Evolutionary conservation across 2,797 vertebrate species (phyloP), one percentile per base, ranked within the genome.

Genomic region (Myotis vivesi): DNA sequence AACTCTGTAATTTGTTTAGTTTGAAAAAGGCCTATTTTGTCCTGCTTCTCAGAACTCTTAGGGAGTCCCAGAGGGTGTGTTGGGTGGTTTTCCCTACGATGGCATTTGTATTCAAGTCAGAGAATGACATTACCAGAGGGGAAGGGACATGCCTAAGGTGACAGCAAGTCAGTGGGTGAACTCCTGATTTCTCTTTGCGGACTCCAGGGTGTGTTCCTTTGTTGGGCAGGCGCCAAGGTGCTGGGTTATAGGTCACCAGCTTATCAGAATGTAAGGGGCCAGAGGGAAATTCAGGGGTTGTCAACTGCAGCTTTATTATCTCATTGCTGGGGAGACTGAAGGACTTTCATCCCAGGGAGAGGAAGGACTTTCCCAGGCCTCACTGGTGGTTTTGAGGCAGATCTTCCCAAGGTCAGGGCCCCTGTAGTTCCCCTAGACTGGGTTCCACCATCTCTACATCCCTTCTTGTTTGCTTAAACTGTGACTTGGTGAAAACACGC

Each of bases 41-140:
- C 28, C 77, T n/a, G 12, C 30, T 91, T 84, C 77, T 88, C 55
- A 64, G 92, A 86, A 51, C 8, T 28, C 9, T n/a, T 17, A 79
- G 83, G 28, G 55, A 53, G 46, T 62, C 20, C 15, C n/a, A 72
- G 23, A 5, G 30, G 72, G 46, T 73, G 83, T 91, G 68, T 53
- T 23, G 75, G 38, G 30, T 71, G 28, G 11, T 57, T 95, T 93
- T 33, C 51, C 19, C 16, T 51, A 8, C 5, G 41, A 49, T 11
- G n/a, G 25, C 25, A 1, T 44, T 81, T n/a, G 6, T 25, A 9
- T 89, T 76, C 86, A 53, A 46, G 19, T 59, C 55, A 82, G 30
- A 44, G 23, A 33, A 15, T 76, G 55, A 36, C 17, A 25, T 51
- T 23, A 49, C 20, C 12, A 33, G 66, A 68, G 71, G 8, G 11